phyloP scores from a whole-genome alignment of 2,888 invertebrate genomes.

The Marasmarcha lunaedactyla region DNA sequence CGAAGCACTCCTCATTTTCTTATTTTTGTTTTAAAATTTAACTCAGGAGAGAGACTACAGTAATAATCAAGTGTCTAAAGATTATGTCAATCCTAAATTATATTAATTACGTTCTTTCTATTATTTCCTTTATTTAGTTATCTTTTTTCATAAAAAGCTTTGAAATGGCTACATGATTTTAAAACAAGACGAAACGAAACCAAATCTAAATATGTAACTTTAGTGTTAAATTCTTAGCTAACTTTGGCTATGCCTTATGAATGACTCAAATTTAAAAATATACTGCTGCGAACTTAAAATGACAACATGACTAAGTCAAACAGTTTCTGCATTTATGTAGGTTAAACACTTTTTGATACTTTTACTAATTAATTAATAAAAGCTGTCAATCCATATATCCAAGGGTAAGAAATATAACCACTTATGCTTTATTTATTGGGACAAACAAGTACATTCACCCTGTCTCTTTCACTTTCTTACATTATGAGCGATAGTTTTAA shows the following conservation, averaged over 20 bases:
- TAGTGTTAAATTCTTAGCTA: constrained; percentile 56
- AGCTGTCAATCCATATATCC: constrained; percentile 9
- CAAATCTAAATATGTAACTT: too few relatives aligned
- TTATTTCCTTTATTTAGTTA: constrained; percentile 18
- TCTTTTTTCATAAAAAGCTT: constrained; percentile 26
- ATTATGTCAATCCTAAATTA: constrained; percentile 49
- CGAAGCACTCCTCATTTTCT: constrained; percentile 63
- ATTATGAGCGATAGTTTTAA: too few relatives aligned
- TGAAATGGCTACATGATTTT: constrained; percentile 33
- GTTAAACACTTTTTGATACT: too few relatives aligned
- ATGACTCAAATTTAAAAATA: constrained; percentile 12
- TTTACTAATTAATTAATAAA: too few relatives aligned
- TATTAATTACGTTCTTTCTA: constrained; percentile 32
- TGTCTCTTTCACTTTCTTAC: too few relatives aligned
- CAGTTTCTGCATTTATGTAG: constrained; percentile 19
- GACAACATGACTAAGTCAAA: too few relatives aligned
- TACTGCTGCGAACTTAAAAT: constrained; percentile 53
- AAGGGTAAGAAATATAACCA: neutral
- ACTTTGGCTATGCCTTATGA: constrained; percentile 58
- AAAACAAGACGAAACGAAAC: constrained; percentile 15
- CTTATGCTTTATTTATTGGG: too few relatives aligned
- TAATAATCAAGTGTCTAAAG: constrained; percentile 55
- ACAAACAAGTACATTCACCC: constrained; percentile 19
- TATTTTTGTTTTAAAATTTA: constrained; percentile 54
- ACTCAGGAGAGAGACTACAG: constrained; percentile 41